phyloP scores from a whole-genome alignment of 1,140 invertebrate genomes.

The Atta cephalotes region DNA sequence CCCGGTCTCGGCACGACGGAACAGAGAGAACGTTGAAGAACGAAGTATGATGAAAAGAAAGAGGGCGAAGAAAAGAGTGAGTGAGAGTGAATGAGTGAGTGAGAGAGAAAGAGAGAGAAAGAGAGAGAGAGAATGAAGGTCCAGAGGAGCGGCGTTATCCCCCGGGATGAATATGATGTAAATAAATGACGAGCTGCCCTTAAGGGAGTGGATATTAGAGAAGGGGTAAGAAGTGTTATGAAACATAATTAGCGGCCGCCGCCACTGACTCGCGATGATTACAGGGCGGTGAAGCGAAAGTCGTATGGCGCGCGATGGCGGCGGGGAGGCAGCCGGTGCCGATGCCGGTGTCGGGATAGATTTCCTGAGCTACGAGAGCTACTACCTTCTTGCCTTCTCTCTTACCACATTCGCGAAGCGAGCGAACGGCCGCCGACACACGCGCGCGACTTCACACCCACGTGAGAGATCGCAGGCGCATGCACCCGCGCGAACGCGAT shows the following conservation, averaged over 20 bases:
- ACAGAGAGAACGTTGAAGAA: conserved; percentile 40
- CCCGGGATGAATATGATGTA: conserved; percentile 84
- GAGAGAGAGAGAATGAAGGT: conserved; percentile 40
- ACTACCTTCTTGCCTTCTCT: conserved; percentile 74
- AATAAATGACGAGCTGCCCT: conserved; percentile 86
- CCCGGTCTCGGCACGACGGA: conserved; percentile 28
- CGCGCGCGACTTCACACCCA: conserved; percentile 53
- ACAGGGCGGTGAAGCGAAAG: conserved; percentile 85
- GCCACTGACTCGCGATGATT: conserved; percentile 86
- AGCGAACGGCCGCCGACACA: conserved; percentile 31
- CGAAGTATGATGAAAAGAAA: conserved; percentile 11
- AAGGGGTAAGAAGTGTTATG: conserved; percentile 86
- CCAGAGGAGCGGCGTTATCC: conserved; percentile 70
- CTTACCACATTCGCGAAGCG: conserved; percentile 36
- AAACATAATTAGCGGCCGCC: conserved; percentile 86
- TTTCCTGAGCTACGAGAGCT: conserved; percentile 78
- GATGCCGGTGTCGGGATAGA: conserved; percentile 75
- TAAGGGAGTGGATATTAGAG: conserved; percentile 84
- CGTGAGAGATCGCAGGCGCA: conserved; percentile 36
- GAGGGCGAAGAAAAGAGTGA: not conserved
- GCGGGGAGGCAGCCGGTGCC: conserved; percentile 70
- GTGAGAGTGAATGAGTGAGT: not conserved
- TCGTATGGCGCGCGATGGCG: conserved; percentile 74
- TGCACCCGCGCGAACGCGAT: not conserved
- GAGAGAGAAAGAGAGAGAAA: not conserved